phyloP scores from a whole-genome alignment of 2,888 invertebrate species.

The Osmoderma eremita region DNA sequence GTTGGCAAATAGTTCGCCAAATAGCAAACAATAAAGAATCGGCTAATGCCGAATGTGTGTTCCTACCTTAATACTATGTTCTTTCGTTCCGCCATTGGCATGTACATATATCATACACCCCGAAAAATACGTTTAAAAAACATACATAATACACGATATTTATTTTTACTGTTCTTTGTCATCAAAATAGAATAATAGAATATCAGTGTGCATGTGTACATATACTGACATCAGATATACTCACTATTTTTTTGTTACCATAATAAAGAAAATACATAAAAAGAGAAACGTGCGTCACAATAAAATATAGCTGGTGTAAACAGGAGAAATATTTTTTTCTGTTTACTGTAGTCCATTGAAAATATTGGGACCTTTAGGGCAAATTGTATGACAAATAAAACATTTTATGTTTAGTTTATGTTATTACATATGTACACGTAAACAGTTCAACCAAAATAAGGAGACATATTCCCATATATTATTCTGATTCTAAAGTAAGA shows the following conservation, averaged over 20 bases:
- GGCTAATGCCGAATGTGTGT: too few species aligned
- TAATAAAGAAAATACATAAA: neutral
- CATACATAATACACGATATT: neutral
- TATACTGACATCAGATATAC: neutral
- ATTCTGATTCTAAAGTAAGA: too few species aligned
- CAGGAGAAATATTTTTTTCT: constrained; percentile 7
- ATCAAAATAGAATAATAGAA: neutral
- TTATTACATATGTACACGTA: constrained; percentile 3
- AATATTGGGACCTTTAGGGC: constrained; percentile 2
- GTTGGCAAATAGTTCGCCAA: too few species aligned
- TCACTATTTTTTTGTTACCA: neutral
- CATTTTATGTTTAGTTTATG: constrained; percentile 17
- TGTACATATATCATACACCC: too few species aligned
- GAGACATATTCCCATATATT: too few species aligned
- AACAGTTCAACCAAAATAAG: neutral
- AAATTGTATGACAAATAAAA: constrained; percentile 31
- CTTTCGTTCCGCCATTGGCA: too few species aligned
- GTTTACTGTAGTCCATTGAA: constrained; percentile 23
- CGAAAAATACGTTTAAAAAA: too few species aligned
- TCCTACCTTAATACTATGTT: too few species aligned
- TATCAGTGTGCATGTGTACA: neutral
- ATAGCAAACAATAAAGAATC: too few species aligned
- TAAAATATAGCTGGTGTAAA: constrained; percentile 17
- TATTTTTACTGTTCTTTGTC: neutral
- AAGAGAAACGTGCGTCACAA: neutral